Percentiles rank a stretch among this genome's conserved stretches.
These are phyloP conservation scores for Poecilia latipinna DNA, from an alignment of 2,113 vertebrate species.

Conservation along the genomic window DNA sequence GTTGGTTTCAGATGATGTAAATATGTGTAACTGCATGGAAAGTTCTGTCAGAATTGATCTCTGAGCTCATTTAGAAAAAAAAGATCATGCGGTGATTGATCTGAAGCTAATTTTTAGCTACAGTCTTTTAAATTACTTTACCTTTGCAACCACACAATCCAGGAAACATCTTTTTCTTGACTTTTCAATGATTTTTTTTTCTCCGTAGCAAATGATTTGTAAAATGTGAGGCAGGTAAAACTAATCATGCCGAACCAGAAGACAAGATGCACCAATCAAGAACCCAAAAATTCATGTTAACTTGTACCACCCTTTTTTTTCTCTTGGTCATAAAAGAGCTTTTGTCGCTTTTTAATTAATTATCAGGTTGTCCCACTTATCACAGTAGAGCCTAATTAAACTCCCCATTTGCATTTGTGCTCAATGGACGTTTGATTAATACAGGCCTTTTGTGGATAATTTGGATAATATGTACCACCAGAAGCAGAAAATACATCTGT, in stretches of 20 bases:
- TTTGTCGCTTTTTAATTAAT: constrained; percentile 73
- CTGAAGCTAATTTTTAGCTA: constrained; percentile 28
- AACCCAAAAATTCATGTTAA: constrained; percentile 50
- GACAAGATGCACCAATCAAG: constrained; percentile 36
- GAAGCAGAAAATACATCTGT: constrained; percentile 48
- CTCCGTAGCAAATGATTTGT: background rate
- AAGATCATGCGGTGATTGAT: constrained; percentile 26
- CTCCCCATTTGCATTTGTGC: constrained; percentile 65
- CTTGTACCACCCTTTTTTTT: constrained; percentile 52
- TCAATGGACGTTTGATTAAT: constrained; percentile 70
- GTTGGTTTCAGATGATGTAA: constrained; percentile 3
- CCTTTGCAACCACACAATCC: constrained; percentile 16
- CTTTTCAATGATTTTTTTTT: background rate
- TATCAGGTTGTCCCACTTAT: constrained; percentile 73
- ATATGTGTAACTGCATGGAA: constrained; percentile 4
- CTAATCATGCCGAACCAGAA: constrained; percentile 30
- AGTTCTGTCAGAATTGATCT: constrained; percentile 1
- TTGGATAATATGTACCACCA: constrained; percentile 48
- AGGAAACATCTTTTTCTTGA: constrained; percentile 34
- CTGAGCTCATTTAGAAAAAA: constrained; percentile 1
- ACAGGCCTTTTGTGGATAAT: constrained; percentile 65
- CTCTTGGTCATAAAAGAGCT: constrained; percentile 48
- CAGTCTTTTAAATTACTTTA: constrained; percentile 31
- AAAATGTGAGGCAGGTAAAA: constrained; percentile 41
- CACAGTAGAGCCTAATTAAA: constrained; percentile 73